phyloP scores from a whole-genome alignment of 2,888 invertebrate genomes.

The Cephus nigrinus region DNA sequence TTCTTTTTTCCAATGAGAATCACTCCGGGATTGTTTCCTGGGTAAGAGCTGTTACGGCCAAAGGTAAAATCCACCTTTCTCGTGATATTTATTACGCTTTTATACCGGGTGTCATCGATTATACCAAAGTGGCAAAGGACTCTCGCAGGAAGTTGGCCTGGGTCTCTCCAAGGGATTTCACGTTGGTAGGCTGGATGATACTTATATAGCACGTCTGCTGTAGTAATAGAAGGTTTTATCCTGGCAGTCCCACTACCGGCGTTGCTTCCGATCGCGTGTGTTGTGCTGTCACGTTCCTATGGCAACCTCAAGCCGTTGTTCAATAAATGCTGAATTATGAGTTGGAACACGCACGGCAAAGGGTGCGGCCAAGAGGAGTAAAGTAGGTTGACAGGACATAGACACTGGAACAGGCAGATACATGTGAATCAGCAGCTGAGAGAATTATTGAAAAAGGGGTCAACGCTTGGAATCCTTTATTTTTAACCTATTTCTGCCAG shows the following conservation, averaged over 20 bases:
- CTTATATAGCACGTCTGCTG: not conserved
- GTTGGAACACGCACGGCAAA: slow-evolving; percentile 29
- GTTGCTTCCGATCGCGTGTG: slow-evolving; percentile 5
- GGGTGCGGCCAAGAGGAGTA: slow-evolving; percentile 3
- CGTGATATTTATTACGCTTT: not conserved
- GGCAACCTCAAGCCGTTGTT: slow-evolving; percentile 53
- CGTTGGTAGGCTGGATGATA: not conserved
- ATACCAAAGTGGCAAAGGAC: not conserved
- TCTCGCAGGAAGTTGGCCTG: not conserved
- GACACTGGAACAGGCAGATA: not conserved
- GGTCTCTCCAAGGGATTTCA: not conserved
- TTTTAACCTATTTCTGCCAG: not conserved
- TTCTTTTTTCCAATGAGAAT: not conserved
- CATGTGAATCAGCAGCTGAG: not conserved
- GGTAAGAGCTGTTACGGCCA: not conserved
- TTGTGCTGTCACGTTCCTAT: slow-evolving; percentile 56
- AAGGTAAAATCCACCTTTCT: not conserved
- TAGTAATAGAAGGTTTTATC: not conserved
- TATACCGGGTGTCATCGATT: not conserved
- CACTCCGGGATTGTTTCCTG: not conserved
- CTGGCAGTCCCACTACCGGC: not conserved
- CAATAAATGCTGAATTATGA: slow-evolving; percentile 57
- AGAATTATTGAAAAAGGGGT: not conserved
- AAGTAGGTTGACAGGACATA: slow-evolving; percentile 32
- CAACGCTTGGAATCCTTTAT: not conserved